Evolutionary conservation across 1,140 invertebrate genomes (phyloP).

Genomic region (Bradysia coprophila): DNA sequence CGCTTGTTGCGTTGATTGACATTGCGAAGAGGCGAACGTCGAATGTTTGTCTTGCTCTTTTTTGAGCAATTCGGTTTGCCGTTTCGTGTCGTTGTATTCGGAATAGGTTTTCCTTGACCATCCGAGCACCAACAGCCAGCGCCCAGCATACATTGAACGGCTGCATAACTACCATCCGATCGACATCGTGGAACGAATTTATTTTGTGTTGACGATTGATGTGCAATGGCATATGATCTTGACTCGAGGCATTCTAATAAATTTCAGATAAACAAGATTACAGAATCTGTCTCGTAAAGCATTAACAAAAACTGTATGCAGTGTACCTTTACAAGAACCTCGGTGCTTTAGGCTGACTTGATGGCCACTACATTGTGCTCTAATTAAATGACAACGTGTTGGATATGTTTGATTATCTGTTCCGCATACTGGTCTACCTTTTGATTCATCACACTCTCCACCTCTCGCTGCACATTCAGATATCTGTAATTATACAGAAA

Average conservation of each 20-base stretch:
- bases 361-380: slow-evolving; percentile 49
- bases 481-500: too few species aligned
- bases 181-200: slow-evolving; percentile 50
- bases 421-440: slow-evolving; percentile 47
- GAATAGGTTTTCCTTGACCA: slow-evolving; percentile 53
- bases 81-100: slow-evolving; percentile 49
- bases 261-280: not conserved
- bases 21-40: slow-evolving; percentile 15
- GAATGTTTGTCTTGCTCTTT: slow-evolving; percentile 19
- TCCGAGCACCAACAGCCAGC: slow-evolving; percentile 65
- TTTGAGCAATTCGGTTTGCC: slow-evolving; percentile 44
- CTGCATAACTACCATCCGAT: slow-evolving; percentile 60
- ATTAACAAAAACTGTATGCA: not conserved
- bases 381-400: slow-evolving; percentile 52
- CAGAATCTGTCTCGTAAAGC: not conserved
- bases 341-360: slow-evolving; percentile 45
- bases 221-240: slow-evolving; percentile 14
- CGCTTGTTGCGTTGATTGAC: not conserved
- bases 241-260: slow-evolving; percentile 17
- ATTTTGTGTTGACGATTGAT: slow-evolving; percentile 19
- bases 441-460: slow-evolving; percentile 20
- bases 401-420: slow-evolving; percentile 63
- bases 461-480: slow-evolving; percentile 21
- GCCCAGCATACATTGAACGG: slow-evolving; percentile 62
- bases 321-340: slow-evolving; percentile 46